Evolutionary conservation across 37 sponge, comb jelly and placozoan genomes (phyloP).

Genomic region (Diacarnus erythraeanus): DNA sequence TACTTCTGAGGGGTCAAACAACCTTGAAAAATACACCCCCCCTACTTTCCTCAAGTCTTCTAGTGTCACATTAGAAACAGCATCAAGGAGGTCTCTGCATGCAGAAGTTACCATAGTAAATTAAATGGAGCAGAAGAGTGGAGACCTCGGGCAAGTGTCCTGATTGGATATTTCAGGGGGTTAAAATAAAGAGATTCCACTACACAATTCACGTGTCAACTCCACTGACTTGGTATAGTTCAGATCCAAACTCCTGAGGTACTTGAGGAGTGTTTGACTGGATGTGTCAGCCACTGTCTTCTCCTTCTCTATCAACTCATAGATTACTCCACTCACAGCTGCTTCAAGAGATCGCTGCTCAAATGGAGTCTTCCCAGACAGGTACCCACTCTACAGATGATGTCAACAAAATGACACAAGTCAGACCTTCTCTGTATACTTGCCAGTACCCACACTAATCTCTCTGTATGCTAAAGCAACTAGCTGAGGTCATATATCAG

Average conservation of each 20-base stretch:
- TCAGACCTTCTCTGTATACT: not conserved
- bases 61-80: constrained; percentile 71
- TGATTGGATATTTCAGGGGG: not conserved
- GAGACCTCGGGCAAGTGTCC: not conserved
- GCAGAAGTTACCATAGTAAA: not conserved
- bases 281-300: constrained; percentile 55
- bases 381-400: constrained; percentile 47
- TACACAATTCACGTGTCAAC: not conserved
- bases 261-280: constrained; percentile 37
- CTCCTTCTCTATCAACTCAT: constrained; percentile 53
- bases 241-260: constrained; percentile 11
- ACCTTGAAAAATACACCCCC: constrained; percentile 49
- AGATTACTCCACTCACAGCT: constrained; percentile 76
- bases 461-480: not conserved
- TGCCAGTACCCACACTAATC: not conserved
- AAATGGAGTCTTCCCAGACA: constrained; percentile 50
- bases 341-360: constrained; percentile 68
- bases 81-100: constrained; percentile 54
- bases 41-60: constrained; percentile 75
- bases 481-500: not conserved
- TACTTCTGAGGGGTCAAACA: constrained; percentile 59
- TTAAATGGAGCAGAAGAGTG: not conserved
- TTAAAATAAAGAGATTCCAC: not conserved
- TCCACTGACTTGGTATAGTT: constrained; percentile 35
- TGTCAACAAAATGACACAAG: not conserved